A percentile compares a stretch with the other conserved stretches of the same genome.
Conservation (phyloP, 2,113 vertebrate species). For the Xiphophorus hellerii region DNA sequence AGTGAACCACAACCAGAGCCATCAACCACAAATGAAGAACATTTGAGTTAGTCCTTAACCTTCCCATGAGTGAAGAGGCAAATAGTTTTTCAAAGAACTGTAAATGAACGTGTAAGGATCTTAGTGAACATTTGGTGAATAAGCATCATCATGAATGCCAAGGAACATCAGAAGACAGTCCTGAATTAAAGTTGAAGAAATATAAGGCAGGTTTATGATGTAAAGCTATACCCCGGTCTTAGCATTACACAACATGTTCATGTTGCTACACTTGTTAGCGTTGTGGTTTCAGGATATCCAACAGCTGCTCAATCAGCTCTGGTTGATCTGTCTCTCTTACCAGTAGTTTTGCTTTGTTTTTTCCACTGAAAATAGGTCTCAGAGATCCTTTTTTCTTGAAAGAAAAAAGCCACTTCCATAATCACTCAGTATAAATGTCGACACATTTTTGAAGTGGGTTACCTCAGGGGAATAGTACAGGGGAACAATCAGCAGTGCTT, state of each 20-base stretch:
- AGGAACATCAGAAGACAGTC: too few relatives aligned
- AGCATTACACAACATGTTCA: too few relatives aligned
- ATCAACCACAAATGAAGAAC: not conserved
- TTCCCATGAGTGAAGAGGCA: not conserved
- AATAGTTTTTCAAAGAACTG: not conserved
- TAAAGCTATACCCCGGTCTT: too few relatives aligned
- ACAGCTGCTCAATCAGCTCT: not conserved
- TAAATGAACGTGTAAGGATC: too few relatives aligned
- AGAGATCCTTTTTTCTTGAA: not conserved
- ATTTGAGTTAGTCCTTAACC: not conserved
- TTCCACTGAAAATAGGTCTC: not conserved
- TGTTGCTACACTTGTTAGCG: too few relatives aligned
- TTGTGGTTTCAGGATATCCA: too few relatives aligned
- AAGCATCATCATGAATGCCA: too few relatives aligned
- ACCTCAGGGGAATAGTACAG: too few relatives aligned
- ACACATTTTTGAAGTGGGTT: not conserved
- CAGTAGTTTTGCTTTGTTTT: not conserved
- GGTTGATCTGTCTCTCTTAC: not conserved
- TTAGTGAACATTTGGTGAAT: too few relatives aligned
- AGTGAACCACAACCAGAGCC: not conserved
- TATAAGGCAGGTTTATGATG: too few relatives aligned
- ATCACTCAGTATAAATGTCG: not conserved
- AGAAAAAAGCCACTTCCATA: not conserved
- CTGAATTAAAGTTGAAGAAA: too few relatives aligned
- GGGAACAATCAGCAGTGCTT: too few relatives aligned